phyloP scores from a whole-genome alignment of 2,797 vertebrate genomes.

The Poecilia velifera region DNA sequence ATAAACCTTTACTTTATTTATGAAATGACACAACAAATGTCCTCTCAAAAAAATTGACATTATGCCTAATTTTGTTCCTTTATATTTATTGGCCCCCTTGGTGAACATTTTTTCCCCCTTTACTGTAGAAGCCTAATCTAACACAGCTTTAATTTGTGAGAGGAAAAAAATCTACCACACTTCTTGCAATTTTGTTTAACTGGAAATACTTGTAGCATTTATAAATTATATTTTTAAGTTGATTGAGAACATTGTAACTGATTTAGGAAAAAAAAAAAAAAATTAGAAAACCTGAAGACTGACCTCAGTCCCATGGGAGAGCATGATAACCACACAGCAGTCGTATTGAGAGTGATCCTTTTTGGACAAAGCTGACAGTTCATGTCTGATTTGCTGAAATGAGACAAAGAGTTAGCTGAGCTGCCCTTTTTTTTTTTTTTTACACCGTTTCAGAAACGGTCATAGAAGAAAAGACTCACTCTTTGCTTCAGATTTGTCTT shows the following conservation, averaged over 20 bases:
- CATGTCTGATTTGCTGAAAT: constrained; percentile 83
- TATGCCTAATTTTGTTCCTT: neutral
- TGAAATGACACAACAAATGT: neutral
- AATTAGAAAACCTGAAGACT: neutral
- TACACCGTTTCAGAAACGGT: neutral
- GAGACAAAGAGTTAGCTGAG: constrained; percentile 14
- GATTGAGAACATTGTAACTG: neutral
- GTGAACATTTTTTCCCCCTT: too few species aligned
- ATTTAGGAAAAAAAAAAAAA: neutral
- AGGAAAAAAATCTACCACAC: neutral
- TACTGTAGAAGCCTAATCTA: neutral
- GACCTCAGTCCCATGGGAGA: constrained; percentile 96
- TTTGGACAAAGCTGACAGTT: constrained; percentile 78
- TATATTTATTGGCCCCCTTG: neutral
- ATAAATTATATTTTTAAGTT: neutral
- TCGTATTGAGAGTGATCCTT: constrained; percentile 84
- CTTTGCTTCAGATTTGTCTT: constrained; percentile 81
- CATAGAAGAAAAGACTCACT: constrained; percentile 69
- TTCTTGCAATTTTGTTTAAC: neutral
- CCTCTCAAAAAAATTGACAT: neutral
- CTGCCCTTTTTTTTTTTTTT: neutral
- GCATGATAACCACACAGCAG: constrained; percentile 91
- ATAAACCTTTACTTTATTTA: neutral
- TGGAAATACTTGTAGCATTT: neutral
- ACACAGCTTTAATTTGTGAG: neutral